These are phyloP conservation scores for Cryptops parisi DNA, from an alignment of 2,888 invertebrate species.

Conservation along the genomic window DNA sequence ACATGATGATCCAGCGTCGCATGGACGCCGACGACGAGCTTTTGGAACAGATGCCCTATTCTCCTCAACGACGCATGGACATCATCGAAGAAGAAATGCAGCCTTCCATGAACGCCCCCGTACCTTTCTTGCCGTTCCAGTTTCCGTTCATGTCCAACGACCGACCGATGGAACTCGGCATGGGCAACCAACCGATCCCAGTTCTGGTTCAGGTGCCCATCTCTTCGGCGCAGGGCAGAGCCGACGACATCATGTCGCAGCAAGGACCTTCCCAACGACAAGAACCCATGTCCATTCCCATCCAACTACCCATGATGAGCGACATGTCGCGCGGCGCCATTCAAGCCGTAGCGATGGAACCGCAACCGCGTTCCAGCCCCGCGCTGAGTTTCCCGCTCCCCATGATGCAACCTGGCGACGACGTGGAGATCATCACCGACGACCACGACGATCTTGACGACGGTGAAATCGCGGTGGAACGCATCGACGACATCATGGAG, in stretches of 20 bases:
- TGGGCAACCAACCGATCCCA: not conserved
- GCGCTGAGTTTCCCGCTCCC: not conserved
- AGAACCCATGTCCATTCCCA: slow-evolving; percentile 1
- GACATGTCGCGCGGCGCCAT: not conserved
- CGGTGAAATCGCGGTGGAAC: not conserved
- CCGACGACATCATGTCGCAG: not conserved
- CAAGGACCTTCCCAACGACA: slow-evolving; percentile 1
- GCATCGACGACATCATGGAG: not conserved
- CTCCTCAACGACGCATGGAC: slow-evolving; percentile 10
- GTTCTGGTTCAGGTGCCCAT: not conserved
- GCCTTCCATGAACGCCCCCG: not conserved
- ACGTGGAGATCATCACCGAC: not conserved
- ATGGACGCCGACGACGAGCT: slow-evolving; percentile 14
- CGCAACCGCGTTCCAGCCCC: not conserved
- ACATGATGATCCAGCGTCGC: not conserved
- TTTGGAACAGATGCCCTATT: slow-evolving; percentile 11
- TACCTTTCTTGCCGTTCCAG: slow-evolving; percentile 3
- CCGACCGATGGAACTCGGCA: not conserved
- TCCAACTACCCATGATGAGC: slow-evolving; percentile 3
- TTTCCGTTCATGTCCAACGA: not conserved
- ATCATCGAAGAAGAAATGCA: not conserved
- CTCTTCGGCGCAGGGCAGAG: not conserved
- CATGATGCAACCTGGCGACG: not conserved
- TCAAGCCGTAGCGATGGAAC: not conserved
- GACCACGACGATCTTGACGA: not conserved